Base-by-base conservation (phyloP, 2,888 invertebrate species). In the Nasonia oneida region DNA sequence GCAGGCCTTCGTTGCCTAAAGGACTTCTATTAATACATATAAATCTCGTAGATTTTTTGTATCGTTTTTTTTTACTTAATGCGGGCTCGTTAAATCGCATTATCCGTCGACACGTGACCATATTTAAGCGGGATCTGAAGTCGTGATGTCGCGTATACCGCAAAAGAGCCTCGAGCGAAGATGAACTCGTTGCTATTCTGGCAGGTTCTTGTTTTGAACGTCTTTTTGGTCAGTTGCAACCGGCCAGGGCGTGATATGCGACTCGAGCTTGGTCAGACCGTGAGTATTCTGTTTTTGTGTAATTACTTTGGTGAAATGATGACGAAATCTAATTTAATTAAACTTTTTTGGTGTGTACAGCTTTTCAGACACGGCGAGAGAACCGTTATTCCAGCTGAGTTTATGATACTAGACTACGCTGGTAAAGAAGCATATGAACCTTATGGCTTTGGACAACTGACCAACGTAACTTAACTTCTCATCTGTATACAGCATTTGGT, bases 401-500 rank as follows among this genome's bases (percentile, higher is more conserved):
- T 57, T 18, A 50, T 33, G 0, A 2, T 4, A 12, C 42, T 57
- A 2, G 71, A 76, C 15, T 57, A 70, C 37, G 37, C 37, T 50
- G 33, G 81, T 33, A 6, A 14, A 37, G 53, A 47, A 8, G 15
- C 50, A 2, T 86, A 83, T 37, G 23, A 81, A 33, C 81, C 86
- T 5, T 53, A 39, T 1, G 83, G 83, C 14, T 71, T 94, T 90
- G 96, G 96, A 88, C 95, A 96, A 77, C 92, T 96, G 50, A 96
- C 96, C 0, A 95, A 95, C 89, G 96, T 96, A 93, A 86, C 71
- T 76, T 4, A 64, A 47, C 37, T n/a, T n/a, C 50, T 42, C 1
- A 8, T 42, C 10, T 6, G 42, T 42, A 0, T 1, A 42, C 42
- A 8, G 47, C 47, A 10, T 47, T 10, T 47, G 10, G 47, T 47